Percentiles rank a stretch among this genome's conserved stretches.
Evolutionary conservation across 1,140 invertebrate species (phyloP).

Genomic region (Chymomyza costata): DNA sequence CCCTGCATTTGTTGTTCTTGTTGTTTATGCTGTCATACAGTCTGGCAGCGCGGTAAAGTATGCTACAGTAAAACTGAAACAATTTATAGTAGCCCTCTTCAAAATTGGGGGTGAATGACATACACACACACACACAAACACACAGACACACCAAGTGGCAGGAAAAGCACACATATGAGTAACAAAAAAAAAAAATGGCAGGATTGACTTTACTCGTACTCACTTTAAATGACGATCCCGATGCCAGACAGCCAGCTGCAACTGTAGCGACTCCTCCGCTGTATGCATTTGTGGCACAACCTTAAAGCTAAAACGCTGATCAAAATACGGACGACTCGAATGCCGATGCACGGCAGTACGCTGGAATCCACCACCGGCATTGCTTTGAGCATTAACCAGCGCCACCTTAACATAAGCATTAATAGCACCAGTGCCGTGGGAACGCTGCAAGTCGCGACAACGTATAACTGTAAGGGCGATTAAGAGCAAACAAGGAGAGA

Average conservation of each 20-base stretch:
- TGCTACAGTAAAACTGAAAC: too few species aligned
- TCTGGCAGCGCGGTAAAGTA: too few species aligned
- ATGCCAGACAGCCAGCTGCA: constrained; percentile 77
- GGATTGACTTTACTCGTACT: constrained; percentile 71
- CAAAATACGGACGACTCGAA: constrained; percentile 76
- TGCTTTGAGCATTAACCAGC: constrained; percentile 14
- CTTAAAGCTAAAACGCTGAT: constrained; percentile 76
- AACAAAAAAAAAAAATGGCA: not conserved
- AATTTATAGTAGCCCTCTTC: too few species aligned
- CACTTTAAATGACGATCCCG: constrained; percentile 77
- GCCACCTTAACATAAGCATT: constrained; percentile 77
- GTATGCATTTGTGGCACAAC: constrained; percentile 20
- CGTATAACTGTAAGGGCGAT: constrained; percentile 70
- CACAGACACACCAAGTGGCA: too few species aligned
- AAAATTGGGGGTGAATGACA: constrained; percentile 58
- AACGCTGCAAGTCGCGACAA: constrained; percentile 75
- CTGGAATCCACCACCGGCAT: constrained; percentile 59
- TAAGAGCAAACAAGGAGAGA: constrained; percentile 15
- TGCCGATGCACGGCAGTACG: constrained; percentile 77
- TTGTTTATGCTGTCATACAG: too few species aligned
- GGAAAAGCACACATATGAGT: not conserved
- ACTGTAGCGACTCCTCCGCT: constrained; percentile 35
- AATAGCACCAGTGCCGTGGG: constrained; percentile 67
- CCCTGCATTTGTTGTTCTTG: too few species aligned
- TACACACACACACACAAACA: too few species aligned